phyloP scores from a whole-genome alignment of 2,888 invertebrate genomes.

The Tetanocera ferruginea region DNA sequence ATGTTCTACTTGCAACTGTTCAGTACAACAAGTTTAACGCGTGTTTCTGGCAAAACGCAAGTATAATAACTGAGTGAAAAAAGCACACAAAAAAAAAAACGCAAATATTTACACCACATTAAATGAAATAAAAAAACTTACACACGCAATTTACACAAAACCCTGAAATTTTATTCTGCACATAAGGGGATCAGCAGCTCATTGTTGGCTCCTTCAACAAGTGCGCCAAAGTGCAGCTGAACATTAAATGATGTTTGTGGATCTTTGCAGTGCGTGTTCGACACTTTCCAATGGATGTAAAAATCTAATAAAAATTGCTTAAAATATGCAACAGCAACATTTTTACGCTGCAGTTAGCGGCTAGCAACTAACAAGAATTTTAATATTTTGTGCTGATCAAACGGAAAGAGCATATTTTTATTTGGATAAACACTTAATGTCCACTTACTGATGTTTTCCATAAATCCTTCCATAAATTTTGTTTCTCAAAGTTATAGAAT shows the following conservation, averaged over 20 bases:
- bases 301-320: background rate
- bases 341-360: background rate
- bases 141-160: background rate
- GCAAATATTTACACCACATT: background rate
- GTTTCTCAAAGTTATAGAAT: background rate
- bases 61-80: background rate
- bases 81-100: background rate
- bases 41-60: background rate
- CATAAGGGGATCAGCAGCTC: background rate
- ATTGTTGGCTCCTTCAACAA: background rate
- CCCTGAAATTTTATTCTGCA: background rate
- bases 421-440: background rate
- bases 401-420: background rate
- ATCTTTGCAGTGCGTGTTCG: background rate
- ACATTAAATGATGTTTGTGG: no score
- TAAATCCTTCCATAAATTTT: background rate
- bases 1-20: conserved; percentile 1
- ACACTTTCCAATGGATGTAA: background rate
- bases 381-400: background rate
- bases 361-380: background rate
- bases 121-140: background rate
- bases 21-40: background rate
- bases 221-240: background rate
- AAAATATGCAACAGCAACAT: background rate
- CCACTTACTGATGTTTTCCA: background rate